Conservation (phyloP, 2,797 vertebrate species). For the Picus viridis region DNA sequence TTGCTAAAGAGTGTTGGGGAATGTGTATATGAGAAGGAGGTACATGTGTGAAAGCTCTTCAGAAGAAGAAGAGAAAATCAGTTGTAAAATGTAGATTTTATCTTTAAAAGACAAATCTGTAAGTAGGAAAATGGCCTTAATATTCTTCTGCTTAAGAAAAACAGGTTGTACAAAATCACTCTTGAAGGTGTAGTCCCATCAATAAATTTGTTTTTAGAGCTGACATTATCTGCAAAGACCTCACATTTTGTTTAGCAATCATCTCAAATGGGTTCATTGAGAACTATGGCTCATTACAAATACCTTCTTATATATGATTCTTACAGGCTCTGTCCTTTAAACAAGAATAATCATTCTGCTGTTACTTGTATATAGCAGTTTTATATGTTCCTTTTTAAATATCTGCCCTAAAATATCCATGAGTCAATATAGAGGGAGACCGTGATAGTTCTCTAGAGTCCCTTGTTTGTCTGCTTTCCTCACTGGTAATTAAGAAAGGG, state of each 20-base stretch:
- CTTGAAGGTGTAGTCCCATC: not conserved
- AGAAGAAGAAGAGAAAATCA: not conserved
- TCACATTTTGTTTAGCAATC: not conserved
- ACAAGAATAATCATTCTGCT: not conserved
- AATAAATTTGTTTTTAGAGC: not conserved
- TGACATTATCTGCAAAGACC: not conserved
- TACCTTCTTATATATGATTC: not conserved
- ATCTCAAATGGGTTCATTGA: not conserved
- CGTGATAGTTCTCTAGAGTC: not conserved
- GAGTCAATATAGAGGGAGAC: not conserved
- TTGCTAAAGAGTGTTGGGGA: not conserved
- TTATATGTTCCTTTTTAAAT: not conserved
- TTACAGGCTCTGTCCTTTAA: not conserved
- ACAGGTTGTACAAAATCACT: not conserved
- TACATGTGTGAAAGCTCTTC: fast-evolving
- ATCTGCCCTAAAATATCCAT: not conserved
- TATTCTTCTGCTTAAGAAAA: not conserved
- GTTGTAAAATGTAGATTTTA: not conserved
- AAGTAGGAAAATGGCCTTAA: not conserved
- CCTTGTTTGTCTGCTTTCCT: not conserved
- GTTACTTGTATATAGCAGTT: not conserved
- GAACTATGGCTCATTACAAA: not conserved
- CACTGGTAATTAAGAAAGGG: not conserved
- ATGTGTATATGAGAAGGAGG: not conserved
- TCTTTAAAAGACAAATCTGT: not conserved